Evolutionary conservation across 2,113 vertebrate species (phyloP).

Genomic region (Megaleporinus macrocephalus): DNA sequence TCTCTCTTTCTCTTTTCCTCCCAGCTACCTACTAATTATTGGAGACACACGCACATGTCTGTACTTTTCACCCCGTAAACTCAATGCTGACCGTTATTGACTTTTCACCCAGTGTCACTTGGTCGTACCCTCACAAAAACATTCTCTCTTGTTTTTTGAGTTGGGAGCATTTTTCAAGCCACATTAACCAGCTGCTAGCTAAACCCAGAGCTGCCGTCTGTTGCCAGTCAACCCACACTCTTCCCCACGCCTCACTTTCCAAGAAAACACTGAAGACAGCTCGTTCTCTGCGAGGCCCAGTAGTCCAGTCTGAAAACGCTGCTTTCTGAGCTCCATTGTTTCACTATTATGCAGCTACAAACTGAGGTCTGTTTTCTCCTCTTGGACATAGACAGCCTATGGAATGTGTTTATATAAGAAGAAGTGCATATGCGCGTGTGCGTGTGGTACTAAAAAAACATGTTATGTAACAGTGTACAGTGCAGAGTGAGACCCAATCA

Average conservation of each 20-base stretch:
- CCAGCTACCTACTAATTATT: too few species aligned
- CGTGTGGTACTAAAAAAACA: neutral
- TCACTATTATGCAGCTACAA: neutral
- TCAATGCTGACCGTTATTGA: neutral
- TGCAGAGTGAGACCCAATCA: neutral
- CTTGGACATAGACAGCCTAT: neutral
- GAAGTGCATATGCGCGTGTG: neutral
- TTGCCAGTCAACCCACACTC: neutral
- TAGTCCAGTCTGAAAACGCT: neutral
- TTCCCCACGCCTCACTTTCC: neutral
- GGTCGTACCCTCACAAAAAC: neutral
- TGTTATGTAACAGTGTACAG: neutral
- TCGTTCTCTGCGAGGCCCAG: neutral
- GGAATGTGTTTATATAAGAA: neutral
- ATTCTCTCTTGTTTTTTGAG: neutral
- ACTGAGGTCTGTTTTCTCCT: neutral
- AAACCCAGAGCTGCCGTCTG: neutral
- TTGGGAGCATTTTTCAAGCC: neutral
- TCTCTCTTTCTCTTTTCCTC: too few species aligned
- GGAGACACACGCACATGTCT: too few species aligned
- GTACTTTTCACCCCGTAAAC: neutral
- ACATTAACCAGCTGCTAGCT: neutral
- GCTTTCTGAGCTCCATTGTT: constrained; percentile 1
- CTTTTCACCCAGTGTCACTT: neutral
- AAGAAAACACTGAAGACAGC: constrained; percentile 2